These are phyloP conservation scores for Lota lota DNA, from an alignment of 2,113 vertebrate species.

Conservation along the genomic window DNA sequence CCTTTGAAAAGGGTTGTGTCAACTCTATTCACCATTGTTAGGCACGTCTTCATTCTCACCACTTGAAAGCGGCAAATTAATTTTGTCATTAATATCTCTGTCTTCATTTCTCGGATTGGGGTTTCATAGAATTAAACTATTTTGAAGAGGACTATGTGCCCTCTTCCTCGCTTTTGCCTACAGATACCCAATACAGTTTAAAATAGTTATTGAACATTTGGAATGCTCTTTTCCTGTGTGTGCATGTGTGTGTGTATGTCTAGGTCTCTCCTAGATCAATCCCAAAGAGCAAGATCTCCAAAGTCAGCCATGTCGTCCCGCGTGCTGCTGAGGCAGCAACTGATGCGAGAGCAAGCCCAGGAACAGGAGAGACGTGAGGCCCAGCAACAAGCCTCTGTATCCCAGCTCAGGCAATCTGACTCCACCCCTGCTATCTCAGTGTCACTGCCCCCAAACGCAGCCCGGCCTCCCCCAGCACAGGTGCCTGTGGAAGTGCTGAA, in stretches of 20 bases:
- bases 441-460: conserved; percentile 57
- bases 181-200: too few species aligned
- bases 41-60: too few species aligned
- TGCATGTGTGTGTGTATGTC: neutral
- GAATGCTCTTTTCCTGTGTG: neutral
- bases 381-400: conserved; percentile 72
- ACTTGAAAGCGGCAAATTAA: too few species aligned
- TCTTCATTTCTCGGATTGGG: too few species aligned
- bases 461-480: conserved; percentile 79
- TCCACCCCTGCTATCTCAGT: conserved; percentile 81
- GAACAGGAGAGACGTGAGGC: conserved; percentile 85
- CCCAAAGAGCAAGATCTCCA: conserved; percentile 20
- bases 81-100: too few species aligned
- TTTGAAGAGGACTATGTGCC: too few species aligned
- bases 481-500: conserved; percentile 86
- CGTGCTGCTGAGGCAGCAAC: conserved; percentile 83
- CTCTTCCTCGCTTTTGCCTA: too few species aligned
- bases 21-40: too few species aligned
- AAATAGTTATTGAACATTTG: neutral
- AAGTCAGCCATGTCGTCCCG: conserved; percentile 74
- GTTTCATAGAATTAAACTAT: too few species aligned
- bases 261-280: conserved; percentile 37
- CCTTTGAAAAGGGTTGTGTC: too few species aligned
- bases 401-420: conserved; percentile 65
- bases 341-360: conserved; percentile 87